These are phyloP conservation scores for Nycticebus coucang DNA, from an alignment of 2,113 vertebrate species.

Conservation along the genomic window DNA sequence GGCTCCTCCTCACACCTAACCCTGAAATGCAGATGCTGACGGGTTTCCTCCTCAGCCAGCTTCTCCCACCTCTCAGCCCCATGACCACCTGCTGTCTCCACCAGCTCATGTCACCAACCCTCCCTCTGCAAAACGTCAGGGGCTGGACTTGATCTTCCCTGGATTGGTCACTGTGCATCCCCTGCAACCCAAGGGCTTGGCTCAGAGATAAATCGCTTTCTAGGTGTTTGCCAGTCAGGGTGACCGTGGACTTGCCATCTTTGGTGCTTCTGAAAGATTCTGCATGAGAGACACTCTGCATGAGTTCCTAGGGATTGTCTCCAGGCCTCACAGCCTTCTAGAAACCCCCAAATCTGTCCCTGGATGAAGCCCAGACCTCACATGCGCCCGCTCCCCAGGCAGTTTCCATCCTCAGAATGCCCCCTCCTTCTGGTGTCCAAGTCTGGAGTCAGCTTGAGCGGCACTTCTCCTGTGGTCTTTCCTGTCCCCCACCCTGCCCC, in stretches of 20 bases:
- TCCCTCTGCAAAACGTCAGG: not conserved
- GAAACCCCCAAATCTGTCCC: not conserved
- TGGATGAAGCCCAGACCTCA: not conserved
- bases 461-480: not conserved
- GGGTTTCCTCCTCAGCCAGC: not conserved
- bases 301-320: not conserved
- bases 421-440: not conserved
- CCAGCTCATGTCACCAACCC: fast-evolving
- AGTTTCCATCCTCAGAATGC: no score
- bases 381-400: no score
- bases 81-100: not conserved
- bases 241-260: not conserved
- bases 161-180: not conserved
- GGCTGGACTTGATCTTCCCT: not conserved
- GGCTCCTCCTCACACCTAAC: not conserved
- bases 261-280: not conserved
- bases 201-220: fast-evolving
- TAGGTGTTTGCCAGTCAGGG: not conserved
- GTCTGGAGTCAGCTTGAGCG: not conserved
- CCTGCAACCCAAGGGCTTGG: fast-evolving
- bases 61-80: not conserved
- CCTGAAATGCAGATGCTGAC: not conserved
- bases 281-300: not conserved
- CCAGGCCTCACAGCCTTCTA: not conserved
- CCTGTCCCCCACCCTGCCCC: not conserved